phyloP scores from a whole-genome alignment of 2,113 vertebrate genomes.

The Climacteris rufus region DNA sequence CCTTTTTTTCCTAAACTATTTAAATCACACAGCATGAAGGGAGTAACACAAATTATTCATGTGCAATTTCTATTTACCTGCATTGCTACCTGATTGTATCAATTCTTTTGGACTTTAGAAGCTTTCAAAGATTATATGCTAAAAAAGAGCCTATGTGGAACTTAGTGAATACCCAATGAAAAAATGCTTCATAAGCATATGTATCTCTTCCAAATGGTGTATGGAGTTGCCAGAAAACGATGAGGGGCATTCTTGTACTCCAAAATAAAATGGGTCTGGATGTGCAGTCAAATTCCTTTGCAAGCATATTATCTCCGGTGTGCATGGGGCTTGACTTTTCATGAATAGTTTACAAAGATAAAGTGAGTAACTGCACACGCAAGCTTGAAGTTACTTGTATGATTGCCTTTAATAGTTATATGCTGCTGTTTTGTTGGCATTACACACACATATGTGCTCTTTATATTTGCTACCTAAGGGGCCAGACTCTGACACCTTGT shows the following conservation, averaged over 20 bases:
- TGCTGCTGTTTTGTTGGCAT: background rate
- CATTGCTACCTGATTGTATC: background rate
- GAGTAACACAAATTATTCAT: constrained; percentile 24
- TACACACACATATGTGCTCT: background rate
- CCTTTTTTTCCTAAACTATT: background rate
- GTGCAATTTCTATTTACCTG: constrained; percentile 19
- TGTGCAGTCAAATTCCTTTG: background rate
- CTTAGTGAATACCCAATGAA: background rate
- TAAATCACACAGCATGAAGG: background rate
- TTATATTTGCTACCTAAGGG: background rate
- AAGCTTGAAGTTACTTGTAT: background rate
- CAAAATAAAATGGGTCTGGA: fast-evolving
- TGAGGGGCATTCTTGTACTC: background rate
- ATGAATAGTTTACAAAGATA: background rate
- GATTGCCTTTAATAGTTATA: background rate
- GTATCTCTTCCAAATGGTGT: background rate
- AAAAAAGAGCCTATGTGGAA: background rate
- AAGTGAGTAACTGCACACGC: background rate
- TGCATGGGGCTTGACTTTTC: background rate
- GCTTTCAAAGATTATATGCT: background rate
- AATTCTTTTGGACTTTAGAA: background rate
- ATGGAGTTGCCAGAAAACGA: background rate
- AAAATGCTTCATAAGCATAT: background rate
- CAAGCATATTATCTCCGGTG: fast-evolving
- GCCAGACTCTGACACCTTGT: background rate